Conservation (phyloP, 2,113 vertebrate species). For the Zosterops borbonicus region DNA sequence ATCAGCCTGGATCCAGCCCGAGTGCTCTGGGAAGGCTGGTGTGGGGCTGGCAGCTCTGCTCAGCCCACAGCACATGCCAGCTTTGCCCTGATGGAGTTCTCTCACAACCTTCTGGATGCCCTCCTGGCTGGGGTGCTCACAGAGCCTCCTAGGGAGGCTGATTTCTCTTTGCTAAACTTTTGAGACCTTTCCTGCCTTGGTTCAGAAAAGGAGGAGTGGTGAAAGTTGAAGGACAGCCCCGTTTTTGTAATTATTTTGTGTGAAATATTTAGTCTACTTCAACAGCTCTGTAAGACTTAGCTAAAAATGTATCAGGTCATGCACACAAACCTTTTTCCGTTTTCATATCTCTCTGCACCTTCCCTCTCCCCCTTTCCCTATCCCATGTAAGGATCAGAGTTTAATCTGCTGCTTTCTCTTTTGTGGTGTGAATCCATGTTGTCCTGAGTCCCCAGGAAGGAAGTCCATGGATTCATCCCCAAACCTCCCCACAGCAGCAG, state of each 20-base stretch:
- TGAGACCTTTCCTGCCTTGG: background rate
- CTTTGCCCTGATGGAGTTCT: too few relatives aligned
- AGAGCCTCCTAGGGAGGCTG: background rate
- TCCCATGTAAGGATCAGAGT: background rate
- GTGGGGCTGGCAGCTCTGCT: background rate
- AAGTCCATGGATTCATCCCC: background rate
- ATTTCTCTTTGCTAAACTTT: background rate
- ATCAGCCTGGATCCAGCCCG: background rate
- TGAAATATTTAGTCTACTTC: background rate
- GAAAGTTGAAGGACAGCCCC: background rate
- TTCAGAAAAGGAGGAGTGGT: background rate
- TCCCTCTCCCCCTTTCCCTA: background rate
- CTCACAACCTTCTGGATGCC: fast-evolving
- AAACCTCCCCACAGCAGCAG: background rate
- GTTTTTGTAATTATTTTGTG: background rate
- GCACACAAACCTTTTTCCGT: fast-evolving
- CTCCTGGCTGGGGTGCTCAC: background rate
- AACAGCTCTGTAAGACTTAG: background rate
- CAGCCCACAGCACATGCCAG: background rate
- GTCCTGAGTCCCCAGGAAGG: background rate
- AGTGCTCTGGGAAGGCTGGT: background rate
- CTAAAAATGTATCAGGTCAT: background rate
- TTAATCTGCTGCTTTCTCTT: background rate
- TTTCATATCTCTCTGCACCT: background rate
- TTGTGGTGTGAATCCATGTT: background rate